Evolutionary conservation across 2,888 invertebrate genomes (phyloP).

Genomic region (Helleia helle): DNA sequence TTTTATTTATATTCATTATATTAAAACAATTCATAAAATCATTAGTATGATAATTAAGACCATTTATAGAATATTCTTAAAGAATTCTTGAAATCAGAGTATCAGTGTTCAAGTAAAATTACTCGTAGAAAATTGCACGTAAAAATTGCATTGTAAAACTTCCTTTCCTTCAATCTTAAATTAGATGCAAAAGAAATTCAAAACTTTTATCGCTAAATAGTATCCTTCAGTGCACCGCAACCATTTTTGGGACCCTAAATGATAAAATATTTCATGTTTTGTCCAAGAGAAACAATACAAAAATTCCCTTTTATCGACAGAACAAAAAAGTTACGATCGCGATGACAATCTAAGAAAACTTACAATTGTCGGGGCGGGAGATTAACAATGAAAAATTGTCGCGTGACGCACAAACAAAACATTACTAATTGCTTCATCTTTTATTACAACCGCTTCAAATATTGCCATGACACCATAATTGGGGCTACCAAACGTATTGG

Average conservation of each 20-base stretch:
- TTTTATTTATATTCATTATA: too few species aligned
- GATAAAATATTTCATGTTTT: conserved; percentile 5
- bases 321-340: conserved; percentile 9
- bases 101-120: too few species aligned
- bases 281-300: conserved; percentile 6
- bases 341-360: conserved; percentile 26
- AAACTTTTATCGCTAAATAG: too few species aligned
- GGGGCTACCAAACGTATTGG: conserved; percentile 6
- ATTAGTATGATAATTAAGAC: too few species aligned
- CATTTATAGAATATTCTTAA: too few species aligned
- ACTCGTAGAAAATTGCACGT: too few species aligned
- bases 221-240: conserved; percentile 2
- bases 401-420: conserved; percentile 28
- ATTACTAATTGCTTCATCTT: conserved; percentile 32
- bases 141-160: too few species aligned
- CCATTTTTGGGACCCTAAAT: background rate
- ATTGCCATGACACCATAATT: conserved; percentile 21
- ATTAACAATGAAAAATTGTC: conserved; percentile 31
- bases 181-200: too few species aligned
- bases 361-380: conserved; percentile 25
- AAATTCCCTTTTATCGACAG: conserved; percentile 6
- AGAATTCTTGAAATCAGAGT: too few species aligned
- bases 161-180: too few species aligned
- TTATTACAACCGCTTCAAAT: conserved; percentile 28
- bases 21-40: too few species aligned